A percentile compares a stretch with the other conserved stretches of the same genome.
Evolutionary conservation across 2,888 invertebrate genomes (phyloP).

Genomic region (Limnephilus auricula): DNA sequence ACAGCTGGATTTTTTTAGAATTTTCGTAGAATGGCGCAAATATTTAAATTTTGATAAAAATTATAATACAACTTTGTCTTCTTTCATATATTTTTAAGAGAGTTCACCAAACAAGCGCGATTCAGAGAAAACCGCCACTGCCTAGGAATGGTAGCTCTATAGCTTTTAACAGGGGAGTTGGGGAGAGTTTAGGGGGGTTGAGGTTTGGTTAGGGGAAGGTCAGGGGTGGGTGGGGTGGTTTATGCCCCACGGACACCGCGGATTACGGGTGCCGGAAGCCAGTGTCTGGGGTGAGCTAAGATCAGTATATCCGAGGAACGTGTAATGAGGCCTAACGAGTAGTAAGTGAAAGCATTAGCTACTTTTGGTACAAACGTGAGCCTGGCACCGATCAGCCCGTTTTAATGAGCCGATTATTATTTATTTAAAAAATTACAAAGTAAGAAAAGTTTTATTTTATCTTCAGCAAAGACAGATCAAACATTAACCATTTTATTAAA

Average conservation of each 20-base stretch:
- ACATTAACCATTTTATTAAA: too few relatives aligned
- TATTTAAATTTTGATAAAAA: too few relatives aligned
- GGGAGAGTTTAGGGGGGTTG: not conserved
- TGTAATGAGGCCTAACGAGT: slow-evolving; percentile 2
- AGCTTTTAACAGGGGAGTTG: not conserved
- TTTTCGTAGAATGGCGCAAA: too few relatives aligned
- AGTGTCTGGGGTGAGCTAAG: not conserved
- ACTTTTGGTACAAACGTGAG: not conserved
- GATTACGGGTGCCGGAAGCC: not conserved
- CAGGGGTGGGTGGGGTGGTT: not conserved
- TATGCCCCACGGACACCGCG: not conserved
- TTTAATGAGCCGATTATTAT: not conserved
- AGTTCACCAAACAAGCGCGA: too few relatives aligned
- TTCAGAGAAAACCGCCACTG: too few relatives aligned
- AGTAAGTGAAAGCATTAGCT: slow-evolving; percentile 2
- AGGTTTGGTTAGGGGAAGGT: not conserved
- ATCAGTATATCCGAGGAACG: not conserved
- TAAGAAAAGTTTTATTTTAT: too few relatives aligned
- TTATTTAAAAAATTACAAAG: not conserved
- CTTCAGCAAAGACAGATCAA: too few relatives aligned
- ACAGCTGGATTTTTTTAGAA: too few relatives aligned
- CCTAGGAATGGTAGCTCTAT: not conserved
- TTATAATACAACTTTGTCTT: too few relatives aligned
- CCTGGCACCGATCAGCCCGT: not conserved
- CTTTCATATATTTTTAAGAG: too few relatives aligned